Percentiles rank a stretch among this genome's conserved stretches.
Evolutionary conservation across 2,888 invertebrate genomes (phyloP).

Genomic region (Coenonympha arcania): DNA sequence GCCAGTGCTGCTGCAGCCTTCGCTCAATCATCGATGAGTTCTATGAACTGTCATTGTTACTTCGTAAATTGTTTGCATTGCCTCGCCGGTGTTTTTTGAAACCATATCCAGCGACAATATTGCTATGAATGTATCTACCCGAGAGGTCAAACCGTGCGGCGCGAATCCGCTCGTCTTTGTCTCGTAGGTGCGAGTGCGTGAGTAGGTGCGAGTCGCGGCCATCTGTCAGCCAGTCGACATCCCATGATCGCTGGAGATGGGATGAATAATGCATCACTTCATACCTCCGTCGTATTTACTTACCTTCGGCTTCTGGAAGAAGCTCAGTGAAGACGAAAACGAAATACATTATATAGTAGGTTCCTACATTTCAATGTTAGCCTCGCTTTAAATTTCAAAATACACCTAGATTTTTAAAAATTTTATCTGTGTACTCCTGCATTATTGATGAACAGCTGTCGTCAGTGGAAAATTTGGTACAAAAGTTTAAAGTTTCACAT

Average conservation of each 20-base stretch:
- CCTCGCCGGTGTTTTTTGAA: constrained; percentile 23
- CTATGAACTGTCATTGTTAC: constrained; percentile 35
- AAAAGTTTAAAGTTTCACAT: background rate
- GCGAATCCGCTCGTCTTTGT: background rate
- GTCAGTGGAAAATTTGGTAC: background rate
- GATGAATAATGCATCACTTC: background rate
- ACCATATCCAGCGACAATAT: background rate
- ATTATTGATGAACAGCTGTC: background rate
- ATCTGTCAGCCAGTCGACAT: background rate
- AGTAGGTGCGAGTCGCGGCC: no score
- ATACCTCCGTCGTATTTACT: background rate
- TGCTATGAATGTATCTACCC: background rate
- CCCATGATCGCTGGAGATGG: background rate
- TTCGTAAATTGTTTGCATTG: constrained; percentile 41
- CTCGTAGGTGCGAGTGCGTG: no score
- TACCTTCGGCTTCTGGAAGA: background rate
- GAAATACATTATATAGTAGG: no score
- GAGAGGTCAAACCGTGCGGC: background rate
- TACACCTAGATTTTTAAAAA: background rate
- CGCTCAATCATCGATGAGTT: constrained; percentile 58
- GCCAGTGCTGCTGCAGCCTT: constrained; percentile 44
- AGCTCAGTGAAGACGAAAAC: background rate
- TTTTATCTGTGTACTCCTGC: background rate
- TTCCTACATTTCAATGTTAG: background rate
- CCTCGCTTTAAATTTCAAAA: background rate